Evolutionary conservation across 2,888 invertebrate species (phyloP), one percentile per base, ranked within the genome.

Genomic region (Fragum whitleyi): DNA sequence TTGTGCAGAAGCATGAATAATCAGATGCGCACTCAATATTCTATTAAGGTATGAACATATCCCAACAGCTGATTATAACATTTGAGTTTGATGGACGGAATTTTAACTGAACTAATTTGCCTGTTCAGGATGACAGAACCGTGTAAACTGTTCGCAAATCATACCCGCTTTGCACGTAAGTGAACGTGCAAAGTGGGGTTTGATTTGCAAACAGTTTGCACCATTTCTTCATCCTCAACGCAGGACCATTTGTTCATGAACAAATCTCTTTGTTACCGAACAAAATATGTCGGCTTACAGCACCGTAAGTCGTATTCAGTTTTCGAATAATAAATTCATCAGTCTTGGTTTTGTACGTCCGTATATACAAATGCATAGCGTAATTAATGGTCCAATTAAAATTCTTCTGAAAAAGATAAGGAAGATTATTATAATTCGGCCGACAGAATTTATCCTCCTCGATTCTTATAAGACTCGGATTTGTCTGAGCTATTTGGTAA

Each of bases 331-430:
- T 23, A 19, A 53, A 23, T 16, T 57, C 57, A 47, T 71, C 71
- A 3, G 39, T 59, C 28, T n/a, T 55, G n/a, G 28, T 71, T 23
- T 32, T 39, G 39, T 71, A 57, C 23, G 9, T 14, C 23, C 71
- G 23, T 19, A 71, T 57, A 19, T 53, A 71, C 14, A 71, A 53
- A 55, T 71, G 71, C 55, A 71, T 71, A 11, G 71, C 71, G 39
- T 71, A 71, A 71, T 71, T 71, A 3, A 19, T 36, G 2, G 71
- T 3, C 71, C 71, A 71, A 21, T 71, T 32, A 26, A 47, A 71
- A 71, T 71, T 71, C 2, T 21, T 19, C 11, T 21, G 7, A 23
- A 26, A 71, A 53, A 71, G 23, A 16, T 28, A 29, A 2, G 21
- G 5, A 32, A 32, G 36, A 28, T 57, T n/a, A 28, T 6, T 1